Evolutionary conservation across 2,797 vertebrate species (phyloP).

Genomic region (Microchirus variegatus): DNA sequence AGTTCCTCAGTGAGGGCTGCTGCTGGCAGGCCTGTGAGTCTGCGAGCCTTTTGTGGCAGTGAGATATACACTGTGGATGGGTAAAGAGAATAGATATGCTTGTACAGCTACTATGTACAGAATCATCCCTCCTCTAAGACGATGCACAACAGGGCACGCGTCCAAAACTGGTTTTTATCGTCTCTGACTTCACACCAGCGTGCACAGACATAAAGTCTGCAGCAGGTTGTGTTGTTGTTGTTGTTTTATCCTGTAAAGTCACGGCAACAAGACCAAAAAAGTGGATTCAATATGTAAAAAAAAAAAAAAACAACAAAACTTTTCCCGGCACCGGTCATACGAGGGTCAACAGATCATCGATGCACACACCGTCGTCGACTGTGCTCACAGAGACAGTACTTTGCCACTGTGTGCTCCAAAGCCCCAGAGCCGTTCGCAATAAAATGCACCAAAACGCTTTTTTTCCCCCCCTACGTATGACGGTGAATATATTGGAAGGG

Average conservation of each 20-base stretch:
- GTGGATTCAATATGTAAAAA: constrained; percentile 28
- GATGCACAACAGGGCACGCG: constrained; percentile 60
- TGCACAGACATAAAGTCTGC: constrained; percentile 31
- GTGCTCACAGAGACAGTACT: constrained; percentile 59
- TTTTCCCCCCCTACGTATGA: constrained; percentile 50
- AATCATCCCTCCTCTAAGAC: constrained; percentile 56
- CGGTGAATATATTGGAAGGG: constrained; percentile 55
- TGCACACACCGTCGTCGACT: constrained; percentile 40
- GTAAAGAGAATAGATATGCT: constrained; percentile 70
- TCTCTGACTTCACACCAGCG: constrained; percentile 34
- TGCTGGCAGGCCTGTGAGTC: constrained; percentile 79
- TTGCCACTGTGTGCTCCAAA: constrained; percentile 49
- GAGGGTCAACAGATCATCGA: constrained; percentile 55
- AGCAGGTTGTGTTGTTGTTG: constrained; percentile 13
- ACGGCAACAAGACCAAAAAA: constrained; percentile 30
- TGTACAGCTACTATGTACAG: constrained; percentile 63
- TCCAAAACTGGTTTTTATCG: constrained; percentile 47
- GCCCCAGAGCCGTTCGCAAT: constrained; percentile 57
- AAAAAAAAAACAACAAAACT: constrained; percentile 34
- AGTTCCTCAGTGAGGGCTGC: constrained; percentile 75
- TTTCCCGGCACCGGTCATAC: constrained; percentile 33
- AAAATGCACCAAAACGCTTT: constrained; percentile 58
- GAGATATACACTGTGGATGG: constrained; percentile 62
- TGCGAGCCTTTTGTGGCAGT: constrained; percentile 76
- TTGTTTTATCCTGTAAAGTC: constrained; percentile 18